Percentiles rank a stretch among this genome's conserved stretches.
Evolutionary conservation across 2,113 vertebrate genomes (phyloP).

Genomic region (Cygnus atratus): DNA sequence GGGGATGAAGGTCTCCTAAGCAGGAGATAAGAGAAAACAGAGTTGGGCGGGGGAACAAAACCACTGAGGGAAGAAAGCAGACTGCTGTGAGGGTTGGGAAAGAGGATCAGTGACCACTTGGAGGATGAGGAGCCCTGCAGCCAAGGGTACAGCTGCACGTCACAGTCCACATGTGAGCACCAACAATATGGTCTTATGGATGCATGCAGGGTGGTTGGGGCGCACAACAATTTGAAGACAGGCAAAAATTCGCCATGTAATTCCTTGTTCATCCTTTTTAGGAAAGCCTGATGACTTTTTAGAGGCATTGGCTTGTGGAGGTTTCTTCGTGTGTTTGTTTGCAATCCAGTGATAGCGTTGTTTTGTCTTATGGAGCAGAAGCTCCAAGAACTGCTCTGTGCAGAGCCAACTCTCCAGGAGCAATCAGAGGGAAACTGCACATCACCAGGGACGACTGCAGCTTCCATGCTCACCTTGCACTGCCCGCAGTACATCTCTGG

Average conservation of each 20-base stretch:
- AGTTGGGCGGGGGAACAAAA: background rate
- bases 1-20: background rate
- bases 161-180: accelerated
- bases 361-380: background rate
- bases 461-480: accelerated
- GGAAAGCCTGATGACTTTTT: background rate
- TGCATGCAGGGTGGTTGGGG: background rate
- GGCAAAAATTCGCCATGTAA: background rate
- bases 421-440: background rate
- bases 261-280: background rate
- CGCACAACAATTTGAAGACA: background rate
- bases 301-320: no score
- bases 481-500: background rate
- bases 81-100: background rate
- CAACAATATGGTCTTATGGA: background rate
- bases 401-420: background rate
- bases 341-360: accelerated
- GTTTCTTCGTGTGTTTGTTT: background rate
- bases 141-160: accelerated
- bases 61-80: background rate
- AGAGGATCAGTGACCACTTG: accelerated
- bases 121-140: no score
- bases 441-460: background rate
- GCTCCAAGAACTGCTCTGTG: accelerated
- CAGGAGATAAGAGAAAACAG: background rate